Base-by-base conservation (phyloP, 2,888 invertebrate species). In the Scrobipalpa costella region DNA sequence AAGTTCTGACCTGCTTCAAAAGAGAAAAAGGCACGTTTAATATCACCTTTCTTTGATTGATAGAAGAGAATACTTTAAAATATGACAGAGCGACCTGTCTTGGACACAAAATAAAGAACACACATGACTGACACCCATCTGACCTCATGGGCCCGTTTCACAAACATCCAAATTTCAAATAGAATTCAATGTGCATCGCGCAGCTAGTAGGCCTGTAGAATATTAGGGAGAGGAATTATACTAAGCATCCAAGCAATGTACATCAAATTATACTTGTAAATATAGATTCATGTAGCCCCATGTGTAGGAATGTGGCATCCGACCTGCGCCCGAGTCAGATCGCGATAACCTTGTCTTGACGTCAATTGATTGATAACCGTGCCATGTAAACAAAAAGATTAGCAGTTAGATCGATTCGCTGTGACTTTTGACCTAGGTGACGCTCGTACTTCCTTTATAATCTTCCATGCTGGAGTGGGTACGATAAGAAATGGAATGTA, bases 351-450 rank as follows among this genome's bases (percentile, higher is more conserved):
- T 81, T 75, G 70, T 74, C 74, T 84, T 88, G 88, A 90, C 90
- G 90, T 89, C 87, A 87, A 85, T 80, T 81, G 84, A 85, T 85
- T 79, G 88, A 89, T 88, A 86, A 77, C 75, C 69, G 73, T 77
- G 75, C 72, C 49, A 49, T 34, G 81, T 84, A 85, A 88, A 86
- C 84, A 86, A 34, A 55, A 55, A 55, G 55, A 55, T 55, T 55
- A 55, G 33, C 27, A 82, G 80, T 71, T 76, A 75, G 75, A 80
- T 79, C 77, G 83, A 82, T 81, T n/a, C 34, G 33, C 49, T 34
- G 34, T 34, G 55, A 55, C 55, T 55, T 55, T 33, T 55, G 27
- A 55, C 55, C 55, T 55, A 15, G n/a, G 55, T 55, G 55, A 55
- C 55, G 34, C 15, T 34, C 7, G 64, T 44, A n/a, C 44, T 67